Percentiles rank a stretch among this genome's conserved stretches.
phyloP scores from a whole-genome alignment of 2,797 vertebrate genomes.

The Pipistrellus nathusii region DNA sequence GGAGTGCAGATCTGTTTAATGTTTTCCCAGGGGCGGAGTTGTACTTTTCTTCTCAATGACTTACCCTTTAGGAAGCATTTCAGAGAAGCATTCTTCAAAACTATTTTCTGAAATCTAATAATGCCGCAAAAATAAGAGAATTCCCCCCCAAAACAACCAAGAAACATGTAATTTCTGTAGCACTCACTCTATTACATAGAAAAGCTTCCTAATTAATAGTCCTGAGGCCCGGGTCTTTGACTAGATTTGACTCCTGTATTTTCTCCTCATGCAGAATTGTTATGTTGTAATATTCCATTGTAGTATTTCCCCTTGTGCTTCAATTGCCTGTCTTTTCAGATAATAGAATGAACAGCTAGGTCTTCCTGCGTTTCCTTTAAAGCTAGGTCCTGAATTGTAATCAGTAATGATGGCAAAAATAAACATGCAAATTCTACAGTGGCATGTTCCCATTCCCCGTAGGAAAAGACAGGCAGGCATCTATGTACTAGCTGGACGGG shows the following conservation, averaged over 20 bases:
- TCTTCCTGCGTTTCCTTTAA: neutral
- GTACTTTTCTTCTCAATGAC: neutral
- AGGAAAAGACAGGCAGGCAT: neutral
- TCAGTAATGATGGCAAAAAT: neutral
- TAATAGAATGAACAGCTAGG: neutral
- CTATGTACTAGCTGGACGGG: neutral
- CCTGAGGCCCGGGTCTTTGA: neutral
- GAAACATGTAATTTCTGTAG: neutral
- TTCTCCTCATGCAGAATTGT: neutral
- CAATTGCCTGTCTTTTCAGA: neutral
- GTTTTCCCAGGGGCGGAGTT: neutral
- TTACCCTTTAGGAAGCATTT: neutral
- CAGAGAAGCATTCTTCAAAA: neutral
- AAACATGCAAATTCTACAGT: neutral
- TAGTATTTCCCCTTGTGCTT: neutral
- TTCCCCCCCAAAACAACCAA: neutral
- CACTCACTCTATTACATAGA: neutral
- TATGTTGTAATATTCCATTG: neutral
- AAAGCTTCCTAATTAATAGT: neutral
- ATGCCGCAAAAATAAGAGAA: neutral
- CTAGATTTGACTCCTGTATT: neutral
- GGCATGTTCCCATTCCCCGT: neutral
- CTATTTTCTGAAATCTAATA: slow-evolving; percentile 25
- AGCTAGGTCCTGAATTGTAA: neutral
- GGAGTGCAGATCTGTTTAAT: neutral